Conservation (phyloP, 2,888 invertebrate genomes). For the Apodemia mormo region DNA sequence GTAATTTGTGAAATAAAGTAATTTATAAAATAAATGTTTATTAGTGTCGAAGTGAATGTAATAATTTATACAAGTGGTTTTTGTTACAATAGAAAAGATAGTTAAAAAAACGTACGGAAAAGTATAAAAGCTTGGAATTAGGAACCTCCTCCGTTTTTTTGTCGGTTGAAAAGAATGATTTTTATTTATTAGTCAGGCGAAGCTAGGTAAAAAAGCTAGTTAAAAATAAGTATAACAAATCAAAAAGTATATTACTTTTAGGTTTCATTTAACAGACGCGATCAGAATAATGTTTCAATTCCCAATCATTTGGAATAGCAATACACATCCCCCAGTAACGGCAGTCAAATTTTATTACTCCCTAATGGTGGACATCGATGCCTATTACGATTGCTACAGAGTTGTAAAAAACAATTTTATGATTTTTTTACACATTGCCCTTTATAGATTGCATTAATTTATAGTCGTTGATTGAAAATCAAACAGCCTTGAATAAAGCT, state of each 20-base stretch:
- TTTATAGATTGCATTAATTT: neutral
- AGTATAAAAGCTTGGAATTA: too few relatives aligned
- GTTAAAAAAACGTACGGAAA: too few relatives aligned
- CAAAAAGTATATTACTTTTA: neutral
- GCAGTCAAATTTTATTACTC: slow-evolving; percentile 1
- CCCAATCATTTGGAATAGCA: neutral
- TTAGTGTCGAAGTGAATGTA: too few relatives aligned
- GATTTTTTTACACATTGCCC: neutral
- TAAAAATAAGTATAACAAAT: too few relatives aligned
- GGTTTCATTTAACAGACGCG: neutral
- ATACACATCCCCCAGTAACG: neutral
- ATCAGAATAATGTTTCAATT: slow-evolving; percentile 1
- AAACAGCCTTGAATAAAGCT: neutral
- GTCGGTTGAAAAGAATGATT: too few relatives aligned
- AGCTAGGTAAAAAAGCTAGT: too few relatives aligned
- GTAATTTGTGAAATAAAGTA: too few relatives aligned
- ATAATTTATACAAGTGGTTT: too few relatives aligned
- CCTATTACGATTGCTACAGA: neutral
- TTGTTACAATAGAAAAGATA: too few relatives aligned
- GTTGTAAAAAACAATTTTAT: slow-evolving; percentile 8
- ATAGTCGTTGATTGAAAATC: neutral
- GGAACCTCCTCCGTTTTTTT: too few relatives aligned
- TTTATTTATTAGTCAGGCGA: too few relatives aligned
- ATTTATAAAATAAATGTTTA: too few relatives aligned
- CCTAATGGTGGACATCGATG: slow-evolving; percentile 8